Conservation (phyloP, 2,797 vertebrate species). For the Sphenodon punctatus region DNA sequence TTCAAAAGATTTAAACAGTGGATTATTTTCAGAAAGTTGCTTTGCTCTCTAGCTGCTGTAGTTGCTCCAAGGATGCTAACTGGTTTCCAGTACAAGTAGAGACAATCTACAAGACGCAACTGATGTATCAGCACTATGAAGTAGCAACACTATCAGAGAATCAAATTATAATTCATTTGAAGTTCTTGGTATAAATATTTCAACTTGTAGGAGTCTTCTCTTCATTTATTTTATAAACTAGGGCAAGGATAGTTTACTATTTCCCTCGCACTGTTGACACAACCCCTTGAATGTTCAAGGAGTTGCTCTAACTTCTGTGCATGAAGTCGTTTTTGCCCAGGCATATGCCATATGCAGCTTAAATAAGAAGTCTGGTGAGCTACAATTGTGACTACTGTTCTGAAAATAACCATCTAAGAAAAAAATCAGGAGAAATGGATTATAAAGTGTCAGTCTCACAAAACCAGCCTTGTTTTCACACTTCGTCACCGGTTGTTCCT, state of each 20-base stretch:
- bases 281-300: too few species aligned
- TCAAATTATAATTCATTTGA: fast-evolving
- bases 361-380: too few species aligned
- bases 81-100: neutral
- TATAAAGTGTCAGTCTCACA: neutral
- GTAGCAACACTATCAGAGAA: neutral
- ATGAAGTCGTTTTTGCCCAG: too few species aligned
- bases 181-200: fast-evolving
- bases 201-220: too few species aligned
- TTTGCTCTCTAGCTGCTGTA: neutral
- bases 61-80: neutral
- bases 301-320: too few species aligned
- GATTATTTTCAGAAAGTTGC: too few species aligned
- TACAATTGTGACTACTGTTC: neutral
- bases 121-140: neutral
- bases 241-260: neutral
- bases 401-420: neutral
- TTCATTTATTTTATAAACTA: neutral
- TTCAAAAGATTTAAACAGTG: neutral
- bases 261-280: neutral
- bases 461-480: neutral
- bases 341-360: too few species aligned
- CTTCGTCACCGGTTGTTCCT: neutral
- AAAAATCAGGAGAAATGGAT: neutral
- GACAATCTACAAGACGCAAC: neutral